phyloP scores from a whole-genome alignment of 2,888 invertebrate species.

The Coleophora flavipennella region DNA sequence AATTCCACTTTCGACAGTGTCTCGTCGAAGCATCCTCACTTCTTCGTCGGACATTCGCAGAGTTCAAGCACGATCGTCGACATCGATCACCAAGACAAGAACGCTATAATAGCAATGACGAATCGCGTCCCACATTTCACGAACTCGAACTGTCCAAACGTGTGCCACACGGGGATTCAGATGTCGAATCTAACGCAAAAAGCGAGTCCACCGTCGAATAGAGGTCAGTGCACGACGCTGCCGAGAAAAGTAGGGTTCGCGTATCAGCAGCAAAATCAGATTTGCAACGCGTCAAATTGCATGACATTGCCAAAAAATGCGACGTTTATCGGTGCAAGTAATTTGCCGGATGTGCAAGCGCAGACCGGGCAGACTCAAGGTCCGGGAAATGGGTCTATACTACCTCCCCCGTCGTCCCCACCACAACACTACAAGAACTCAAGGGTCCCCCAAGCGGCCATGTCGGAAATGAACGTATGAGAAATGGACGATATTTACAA shows the following conservation, averaged over 20 bases:
- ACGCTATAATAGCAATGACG: conserved; percentile 66
- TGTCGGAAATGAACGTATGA: conserved; percentile 94
- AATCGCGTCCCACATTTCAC: conserved; percentile 65
- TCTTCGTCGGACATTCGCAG: conserved; percentile 83
- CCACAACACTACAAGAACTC: conserved; percentile 66
- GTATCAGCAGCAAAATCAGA: conserved; percentile 56
- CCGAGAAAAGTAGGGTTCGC: conserved; percentile 65
- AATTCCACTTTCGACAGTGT: conserved; percentile 72
- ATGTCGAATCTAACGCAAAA: conserved; percentile 64
- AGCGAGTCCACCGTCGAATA: conserved; percentile 55
- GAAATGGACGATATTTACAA: conserved; percentile 73
- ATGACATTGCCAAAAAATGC: conserved; percentile 77
- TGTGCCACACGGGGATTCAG: conserved; percentile 75
- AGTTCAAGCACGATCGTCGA: conserved; percentile 89
- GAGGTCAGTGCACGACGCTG: conserved; percentile 60
- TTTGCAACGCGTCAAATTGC: conserved; percentile 62
- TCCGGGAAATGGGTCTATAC: conserved; percentile 51
- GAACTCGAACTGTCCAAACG: conserved; percentile 65
- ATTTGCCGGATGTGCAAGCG: conserved; percentile 65
- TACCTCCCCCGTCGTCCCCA: conserved; percentile 53
- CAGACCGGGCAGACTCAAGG: conserved; percentile 58
- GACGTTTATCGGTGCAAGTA: conserved; percentile 58
- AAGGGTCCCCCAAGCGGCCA: conserved; percentile 84
- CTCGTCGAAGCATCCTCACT: conserved; percentile 82
- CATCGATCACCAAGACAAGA: conserved; percentile 83